A percentile compares a stretch with the other conserved stretches of the same genome.
These are phyloP conservation scores for Myocastor coypus DNA, from an alignment of 2,113 vertebrate species.

Conservation along the genomic window DNA sequence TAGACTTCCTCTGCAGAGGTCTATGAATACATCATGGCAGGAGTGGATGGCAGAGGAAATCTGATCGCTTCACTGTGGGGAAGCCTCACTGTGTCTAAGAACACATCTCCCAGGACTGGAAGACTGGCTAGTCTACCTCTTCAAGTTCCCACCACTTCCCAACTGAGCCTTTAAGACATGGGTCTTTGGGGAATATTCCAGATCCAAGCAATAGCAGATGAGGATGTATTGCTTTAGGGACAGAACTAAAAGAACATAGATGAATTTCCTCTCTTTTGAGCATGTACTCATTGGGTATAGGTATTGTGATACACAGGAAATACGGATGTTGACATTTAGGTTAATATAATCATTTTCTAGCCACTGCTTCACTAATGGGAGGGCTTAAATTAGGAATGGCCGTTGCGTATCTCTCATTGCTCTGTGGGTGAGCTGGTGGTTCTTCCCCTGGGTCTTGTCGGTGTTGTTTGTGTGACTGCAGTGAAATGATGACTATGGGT, in stretches of 20 bases:
- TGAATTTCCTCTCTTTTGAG: not conserved
- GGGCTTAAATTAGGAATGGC: not conserved
- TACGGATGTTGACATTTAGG: not conserved
- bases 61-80: not conserved
- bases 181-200: not conserved
- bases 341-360: constrained; percentile 10
- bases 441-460: not conserved
- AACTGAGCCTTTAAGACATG: not conserved
- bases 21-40: not conserved
- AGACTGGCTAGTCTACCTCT: not conserved
- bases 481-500: not conserved
- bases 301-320: not conserved
- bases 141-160: not conserved
- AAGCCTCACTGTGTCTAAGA: not conserved
- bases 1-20: not conserved
- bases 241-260: not conserved
- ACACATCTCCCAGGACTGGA: not conserved
- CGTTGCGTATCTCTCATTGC: not conserved
- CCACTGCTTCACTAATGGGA: not conserved
- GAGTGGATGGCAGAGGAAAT: not conserved
- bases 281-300: not conserved
- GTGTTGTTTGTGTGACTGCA: not conserved
- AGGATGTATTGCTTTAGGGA: not conserved
- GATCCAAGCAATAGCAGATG: not conserved
- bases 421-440: not conserved